A percentile compares a stretch with the other conserved stretches of the same genome.
Evolutionary conservation across 2,113 vertebrate genomes (phyloP).

Genomic region (Jaculus jaculus): DNA sequence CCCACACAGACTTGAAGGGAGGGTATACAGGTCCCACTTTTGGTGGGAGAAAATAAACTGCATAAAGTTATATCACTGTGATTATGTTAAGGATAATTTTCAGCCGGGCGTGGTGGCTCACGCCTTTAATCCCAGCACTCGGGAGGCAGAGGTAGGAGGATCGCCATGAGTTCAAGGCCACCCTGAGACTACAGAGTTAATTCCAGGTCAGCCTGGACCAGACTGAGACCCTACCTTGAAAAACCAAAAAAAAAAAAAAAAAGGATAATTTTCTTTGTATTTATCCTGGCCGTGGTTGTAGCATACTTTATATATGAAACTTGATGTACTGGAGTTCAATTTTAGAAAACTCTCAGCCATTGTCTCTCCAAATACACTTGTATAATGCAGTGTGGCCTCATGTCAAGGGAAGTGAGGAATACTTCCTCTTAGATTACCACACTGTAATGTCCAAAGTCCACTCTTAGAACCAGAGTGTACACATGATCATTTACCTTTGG

Average conservation of each 20-base stretch:
- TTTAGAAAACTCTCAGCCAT: background rate
- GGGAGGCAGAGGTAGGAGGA: too few relatives aligned
- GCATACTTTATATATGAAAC: background rate
- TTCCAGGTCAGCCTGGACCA: too few relatives aligned
- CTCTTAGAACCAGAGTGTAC: background rate
- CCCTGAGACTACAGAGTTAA: too few relatives aligned
- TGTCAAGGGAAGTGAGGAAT: background rate
- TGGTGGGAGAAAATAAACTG: background rate
- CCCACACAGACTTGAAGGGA: background rate
- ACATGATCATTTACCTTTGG: background rate
- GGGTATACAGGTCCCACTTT: background rate
- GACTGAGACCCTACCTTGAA: too few relatives aligned
- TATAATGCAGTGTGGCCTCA: background rate
- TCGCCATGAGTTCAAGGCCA: too few relatives aligned
- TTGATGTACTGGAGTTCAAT: background rate
- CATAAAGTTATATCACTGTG: background rate
- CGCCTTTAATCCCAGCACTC: too few relatives aligned
- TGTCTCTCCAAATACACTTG: background rate
- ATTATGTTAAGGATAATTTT: background rate
- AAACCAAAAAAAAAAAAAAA: too few relatives aligned
- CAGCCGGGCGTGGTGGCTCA: too few relatives aligned
- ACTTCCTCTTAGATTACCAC: background rate
- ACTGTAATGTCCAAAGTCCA: background rate
- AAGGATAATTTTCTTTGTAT: background rate
- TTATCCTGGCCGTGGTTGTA: background rate